Percentiles rank a stretch among this genome's conserved stretches.
These are phyloP conservation scores for Amphipoea oculea DNA, from an alignment of 2,888 invertebrate genomes.

Conservation along the genomic window DNA sequence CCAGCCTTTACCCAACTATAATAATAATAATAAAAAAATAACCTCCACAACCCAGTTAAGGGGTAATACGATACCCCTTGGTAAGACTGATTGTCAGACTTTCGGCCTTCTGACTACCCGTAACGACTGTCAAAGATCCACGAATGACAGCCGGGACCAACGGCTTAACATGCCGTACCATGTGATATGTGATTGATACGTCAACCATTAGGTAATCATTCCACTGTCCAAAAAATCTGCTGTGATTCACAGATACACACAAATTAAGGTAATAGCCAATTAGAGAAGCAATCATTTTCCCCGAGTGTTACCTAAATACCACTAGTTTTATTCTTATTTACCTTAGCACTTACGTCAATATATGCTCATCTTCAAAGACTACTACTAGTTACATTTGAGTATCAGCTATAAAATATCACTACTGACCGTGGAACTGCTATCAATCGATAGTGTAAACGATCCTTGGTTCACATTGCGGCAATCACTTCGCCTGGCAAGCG, in stretches of 20 bases:
- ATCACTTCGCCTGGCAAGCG: neutral
- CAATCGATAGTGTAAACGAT: slow-evolving; percentile 19
- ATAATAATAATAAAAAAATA: too few species aligned
- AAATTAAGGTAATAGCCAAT: neutral
- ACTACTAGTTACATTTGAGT: neutral
- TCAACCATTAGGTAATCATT: too few species aligned
- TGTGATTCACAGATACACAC: neutral
- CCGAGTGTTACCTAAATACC: neutral
- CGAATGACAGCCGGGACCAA: too few species aligned
- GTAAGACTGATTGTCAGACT: too few species aligned
- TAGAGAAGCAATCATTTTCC: neutral
- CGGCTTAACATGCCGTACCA: too few species aligned
- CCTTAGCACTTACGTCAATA: slow-evolving; percentile 10
- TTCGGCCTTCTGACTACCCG: too few species aligned
- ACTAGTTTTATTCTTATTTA: slow-evolving; percentile 3
- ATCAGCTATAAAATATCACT: slow-evolving; percentile 11
- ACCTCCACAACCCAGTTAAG: too few species aligned
- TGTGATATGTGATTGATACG: too few species aligned
- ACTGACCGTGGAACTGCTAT: neutral
- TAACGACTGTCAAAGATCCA: too few species aligned
- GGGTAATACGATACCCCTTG: too few species aligned
- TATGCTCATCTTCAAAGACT: slow-evolving; percentile 16
- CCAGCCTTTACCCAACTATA: too few species aligned
- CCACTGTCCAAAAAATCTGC: too few species aligned
- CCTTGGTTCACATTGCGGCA: slow-evolving; percentile 10